These are phyloP conservation scores for Puntigrus tetrazona DNA, from an alignment of 2,113 vertebrate genomes.

Conservation along the genomic window DNA sequence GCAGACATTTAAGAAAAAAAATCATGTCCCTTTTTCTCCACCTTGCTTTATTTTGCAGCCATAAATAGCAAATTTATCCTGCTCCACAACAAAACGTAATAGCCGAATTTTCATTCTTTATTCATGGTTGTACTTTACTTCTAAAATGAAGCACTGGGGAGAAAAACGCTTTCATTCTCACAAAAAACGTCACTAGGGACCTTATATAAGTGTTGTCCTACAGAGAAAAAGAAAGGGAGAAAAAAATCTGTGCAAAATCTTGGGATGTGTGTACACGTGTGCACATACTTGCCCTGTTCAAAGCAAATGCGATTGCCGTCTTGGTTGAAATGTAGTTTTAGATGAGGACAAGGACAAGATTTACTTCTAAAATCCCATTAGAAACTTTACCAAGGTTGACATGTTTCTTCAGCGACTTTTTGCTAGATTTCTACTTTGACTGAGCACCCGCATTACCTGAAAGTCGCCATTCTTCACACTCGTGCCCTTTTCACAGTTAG, in stretches of 20 bases:
- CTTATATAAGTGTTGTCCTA: conserved; percentile 23
- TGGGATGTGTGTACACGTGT: background rate
- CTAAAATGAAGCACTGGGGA: conserved; percentile 11
- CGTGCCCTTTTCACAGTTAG: background rate
- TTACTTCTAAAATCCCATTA: background rate
- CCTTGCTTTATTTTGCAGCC: background rate
- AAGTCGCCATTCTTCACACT: background rate
- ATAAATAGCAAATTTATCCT: conserved; percentile 8
- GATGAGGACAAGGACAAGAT: conserved; percentile 16
- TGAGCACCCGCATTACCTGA: background rate
- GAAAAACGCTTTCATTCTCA: conserved; percentile 1
- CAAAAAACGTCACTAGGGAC: background rate
- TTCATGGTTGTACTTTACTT: conserved; percentile 32
- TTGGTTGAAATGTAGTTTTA: conserved; percentile 1
- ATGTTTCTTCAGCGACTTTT: background rate
- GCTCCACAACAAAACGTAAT: conserved; percentile 15
- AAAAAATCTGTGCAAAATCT: background rate
- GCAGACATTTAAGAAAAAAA: conserved; percentile 12
- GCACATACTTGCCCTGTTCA: background rate
- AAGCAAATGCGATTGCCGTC: background rate
- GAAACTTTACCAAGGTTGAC: background rate
- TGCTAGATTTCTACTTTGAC: background rate
- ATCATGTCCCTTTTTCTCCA: background rate
- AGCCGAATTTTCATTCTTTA: conserved; percentile 34
- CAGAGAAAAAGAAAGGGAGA: background rate